Evolutionary conservation across 2,113 vertebrate genomes (phyloP).

Genomic region (Beaufortia kweichowensis): DNA sequence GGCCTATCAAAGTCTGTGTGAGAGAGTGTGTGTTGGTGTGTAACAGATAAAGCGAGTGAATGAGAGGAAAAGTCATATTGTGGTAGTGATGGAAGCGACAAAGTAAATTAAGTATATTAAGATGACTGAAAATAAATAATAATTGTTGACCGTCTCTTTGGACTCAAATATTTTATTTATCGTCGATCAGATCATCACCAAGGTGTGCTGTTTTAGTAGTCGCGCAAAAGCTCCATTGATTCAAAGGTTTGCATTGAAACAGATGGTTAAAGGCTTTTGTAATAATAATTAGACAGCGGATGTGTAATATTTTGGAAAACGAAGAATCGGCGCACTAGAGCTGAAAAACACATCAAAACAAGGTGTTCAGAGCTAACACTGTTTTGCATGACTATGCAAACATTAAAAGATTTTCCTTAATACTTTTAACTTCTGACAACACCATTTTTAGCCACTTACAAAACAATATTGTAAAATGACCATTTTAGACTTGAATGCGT

Average conservation of each 20-base stretch:
- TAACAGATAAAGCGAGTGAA: background rate
- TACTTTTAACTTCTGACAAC: background rate
- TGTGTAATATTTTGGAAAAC: conserved; percentile 67
- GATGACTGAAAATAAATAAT: background rate
- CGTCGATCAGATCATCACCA: background rate
- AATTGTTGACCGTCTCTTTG: background rate
- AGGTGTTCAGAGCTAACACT: conserved; percentile 57
- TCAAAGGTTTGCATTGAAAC: conserved; percentile 56
- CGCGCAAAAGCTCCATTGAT: conserved; percentile 32
- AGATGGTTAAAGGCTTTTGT: conserved; percentile 62
- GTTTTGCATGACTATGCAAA: conserved; percentile 35
- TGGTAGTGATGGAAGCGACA: background rate
- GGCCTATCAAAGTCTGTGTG: conserved; percentile 19
- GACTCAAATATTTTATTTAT: conserved; percentile 1
- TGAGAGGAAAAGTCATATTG: background rate
- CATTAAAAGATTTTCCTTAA: conserved; percentile 38
- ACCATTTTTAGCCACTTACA: background rate
- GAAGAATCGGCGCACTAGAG: conserved; percentile 52
- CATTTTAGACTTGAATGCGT: background rate
- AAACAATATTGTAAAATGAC: background rate
- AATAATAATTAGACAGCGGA: conserved; percentile 65
- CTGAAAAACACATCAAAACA: conserved; percentile 50
- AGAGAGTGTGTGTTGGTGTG: conserved; percentile 34
- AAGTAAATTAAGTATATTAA: background rate
- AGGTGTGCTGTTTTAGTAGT: background rate